Conservation (phyloP, 2,888 invertebrate genomes). For the Parnassius glacialis region DNA sequence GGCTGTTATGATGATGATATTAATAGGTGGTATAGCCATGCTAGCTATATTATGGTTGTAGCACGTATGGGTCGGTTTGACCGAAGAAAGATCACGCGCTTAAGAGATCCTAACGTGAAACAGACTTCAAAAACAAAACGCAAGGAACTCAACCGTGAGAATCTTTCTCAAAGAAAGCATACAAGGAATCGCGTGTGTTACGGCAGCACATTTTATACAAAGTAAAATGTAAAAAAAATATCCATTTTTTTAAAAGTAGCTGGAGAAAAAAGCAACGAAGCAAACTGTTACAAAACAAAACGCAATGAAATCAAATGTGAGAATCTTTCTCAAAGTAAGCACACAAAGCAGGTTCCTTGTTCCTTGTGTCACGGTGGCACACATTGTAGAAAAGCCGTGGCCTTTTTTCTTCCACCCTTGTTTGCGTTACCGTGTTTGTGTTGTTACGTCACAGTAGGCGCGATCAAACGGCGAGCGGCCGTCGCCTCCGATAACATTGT, state of each 20-base stretch:
- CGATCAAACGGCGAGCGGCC: slow-evolving; percentile 52
- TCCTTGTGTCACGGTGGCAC: slow-evolving; percentile 3
- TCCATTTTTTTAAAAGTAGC: too few relatives aligned
- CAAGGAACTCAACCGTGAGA: not conserved
- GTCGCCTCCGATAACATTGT: slow-evolving; percentile 46
- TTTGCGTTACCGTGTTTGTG: slow-evolving; percentile 47
- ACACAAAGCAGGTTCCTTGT: not conserved
- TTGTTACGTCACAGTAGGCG: slow-evolving; percentile 49
- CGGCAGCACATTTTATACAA: slow-evolving; percentile 1
- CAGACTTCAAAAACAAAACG: not conserved
- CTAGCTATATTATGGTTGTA: too few relatives aligned
- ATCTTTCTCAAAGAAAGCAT: not conserved
- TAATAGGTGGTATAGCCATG: too few relatives aligned
- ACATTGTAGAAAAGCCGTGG: slow-evolving; percentile 29
- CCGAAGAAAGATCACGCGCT: too few relatives aligned
- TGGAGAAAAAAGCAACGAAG: too few relatives aligned
- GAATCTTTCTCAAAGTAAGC: not conserved
- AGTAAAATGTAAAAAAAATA: not conserved
- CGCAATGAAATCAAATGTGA: not conserved
- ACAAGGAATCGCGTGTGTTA: not conserved
- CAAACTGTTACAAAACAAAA: not conserved
- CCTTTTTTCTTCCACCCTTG: slow-evolving; percentile 51
- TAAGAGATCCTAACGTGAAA: too few relatives aligned
- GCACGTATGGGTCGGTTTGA: too few relatives aligned
- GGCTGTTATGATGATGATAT: too few relatives aligned